A percentile compares a stretch with the other conserved stretches of the same genome.
These are phyloP conservation scores for Hippocampus barbouri DNA, from an alignment of 2,113 vertebrate genomes.

Conservation along the genomic window DNA sequence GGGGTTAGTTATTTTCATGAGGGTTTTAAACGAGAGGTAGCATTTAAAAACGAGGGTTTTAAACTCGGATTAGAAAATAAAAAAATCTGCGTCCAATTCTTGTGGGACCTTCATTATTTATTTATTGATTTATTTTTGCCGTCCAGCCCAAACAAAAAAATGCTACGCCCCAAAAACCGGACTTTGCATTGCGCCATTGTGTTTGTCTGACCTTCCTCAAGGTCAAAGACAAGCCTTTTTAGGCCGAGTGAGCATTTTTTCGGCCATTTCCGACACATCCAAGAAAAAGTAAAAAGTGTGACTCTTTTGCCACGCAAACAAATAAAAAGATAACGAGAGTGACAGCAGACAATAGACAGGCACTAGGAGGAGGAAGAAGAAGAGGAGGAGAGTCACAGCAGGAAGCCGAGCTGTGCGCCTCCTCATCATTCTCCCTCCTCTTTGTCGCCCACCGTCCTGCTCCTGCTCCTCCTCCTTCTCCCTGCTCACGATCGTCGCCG, in stretches of 20 bases:
- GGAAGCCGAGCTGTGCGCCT: slow-evolving; percentile 35
- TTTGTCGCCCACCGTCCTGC: slow-evolving; percentile 6
- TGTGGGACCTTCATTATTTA: too few relatives aligned
- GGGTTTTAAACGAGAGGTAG: too few relatives aligned
- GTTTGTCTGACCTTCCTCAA: background rate
- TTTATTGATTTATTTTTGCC: too few relatives aligned
- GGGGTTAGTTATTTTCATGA: too few relatives aligned
- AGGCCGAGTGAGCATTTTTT: background rate
- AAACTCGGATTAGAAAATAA: too few relatives aligned
- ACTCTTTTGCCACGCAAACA: background rate
- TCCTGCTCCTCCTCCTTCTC: slow-evolving; percentile 62
- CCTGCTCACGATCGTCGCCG: background rate
- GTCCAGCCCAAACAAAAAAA: too few relatives aligned
- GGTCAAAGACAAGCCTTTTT: background rate
- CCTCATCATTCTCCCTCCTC: slow-evolving; percentile 70
- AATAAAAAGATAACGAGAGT: slow-evolving; percentile 12
- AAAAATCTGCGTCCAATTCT: too few relatives aligned
- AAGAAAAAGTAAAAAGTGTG: background rate
- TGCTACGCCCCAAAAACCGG: background rate
- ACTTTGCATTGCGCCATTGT: background rate
- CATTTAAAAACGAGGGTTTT: too few relatives aligned
- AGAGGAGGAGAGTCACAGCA: slow-evolving; percentile 25
- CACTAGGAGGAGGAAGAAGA: slow-evolving; percentile 23
- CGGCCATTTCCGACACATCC: background rate
- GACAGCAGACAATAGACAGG: slow-evolving; percentile 41